phyloP scores from a whole-genome alignment of 2,888 invertebrate genomes.

The Frankliniella intonsa region DNA sequence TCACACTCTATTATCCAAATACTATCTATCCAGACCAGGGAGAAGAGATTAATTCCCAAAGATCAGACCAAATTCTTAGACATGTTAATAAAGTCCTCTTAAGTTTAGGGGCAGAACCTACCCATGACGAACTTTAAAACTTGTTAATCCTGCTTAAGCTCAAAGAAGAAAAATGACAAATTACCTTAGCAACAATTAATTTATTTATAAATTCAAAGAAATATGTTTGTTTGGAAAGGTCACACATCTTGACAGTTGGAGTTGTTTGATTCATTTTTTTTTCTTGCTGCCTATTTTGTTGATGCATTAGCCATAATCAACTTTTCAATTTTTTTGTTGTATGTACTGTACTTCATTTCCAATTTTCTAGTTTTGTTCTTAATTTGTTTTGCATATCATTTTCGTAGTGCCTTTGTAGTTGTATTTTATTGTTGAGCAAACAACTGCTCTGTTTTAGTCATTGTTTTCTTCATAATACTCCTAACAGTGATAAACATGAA shows the following conservation, averaged over 20 bases:
- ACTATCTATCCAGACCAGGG: constrained; percentile 10
- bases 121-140: background rate
- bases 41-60: constrained; percentile 16
- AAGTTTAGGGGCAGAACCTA: background rate
- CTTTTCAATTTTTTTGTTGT: background rate
- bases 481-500: background rate
- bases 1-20: constrained; percentile 50
- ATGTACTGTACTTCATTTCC: background rate
- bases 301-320: background rate
- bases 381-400: background rate
- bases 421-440: background rate
- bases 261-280: background rate
- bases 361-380: background rate
- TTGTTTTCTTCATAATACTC: background rate
- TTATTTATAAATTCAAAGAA: background rate
- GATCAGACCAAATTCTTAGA: constrained; percentile 13
- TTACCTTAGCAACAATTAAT: background rate
- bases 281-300: background rate
- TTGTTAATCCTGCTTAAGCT: background rate
- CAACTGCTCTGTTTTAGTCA: background rate
- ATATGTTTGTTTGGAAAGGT: background rate
- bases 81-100: constrained; percentile 5
- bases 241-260: background rate
- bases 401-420: background rate
- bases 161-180: background rate